Percentiles rank a stretch among this genome's conserved stretches.
Evolutionary conservation across 2,797 vertebrate species (phyloP).

Genomic region (Momotus momota): DNA sequence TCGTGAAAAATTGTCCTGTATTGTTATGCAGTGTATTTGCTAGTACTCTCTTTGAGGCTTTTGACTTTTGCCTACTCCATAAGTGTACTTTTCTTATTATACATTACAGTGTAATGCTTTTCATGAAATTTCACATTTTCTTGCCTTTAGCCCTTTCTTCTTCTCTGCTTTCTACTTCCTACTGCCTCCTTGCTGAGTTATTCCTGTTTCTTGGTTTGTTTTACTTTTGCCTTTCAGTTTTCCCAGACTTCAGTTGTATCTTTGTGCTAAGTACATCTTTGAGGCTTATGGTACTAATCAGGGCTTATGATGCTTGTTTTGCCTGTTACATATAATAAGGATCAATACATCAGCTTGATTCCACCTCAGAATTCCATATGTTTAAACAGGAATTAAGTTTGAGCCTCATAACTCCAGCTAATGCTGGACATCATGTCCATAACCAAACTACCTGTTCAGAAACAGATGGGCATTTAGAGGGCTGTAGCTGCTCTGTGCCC

Average conservation of each 20-base stretch:
- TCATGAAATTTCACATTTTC: neutral
- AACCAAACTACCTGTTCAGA: constrained; percentile 7
- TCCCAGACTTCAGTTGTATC: neutral
- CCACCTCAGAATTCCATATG: constrained; percentile 11
- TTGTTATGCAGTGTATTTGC: neutral
- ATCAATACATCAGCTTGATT: constrained; percentile 43
- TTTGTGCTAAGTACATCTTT: neutral
- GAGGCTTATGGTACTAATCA: neutral
- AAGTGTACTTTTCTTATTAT: neutral
- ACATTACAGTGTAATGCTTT: neutral
- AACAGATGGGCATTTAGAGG: neutral
- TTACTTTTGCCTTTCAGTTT: neutral
- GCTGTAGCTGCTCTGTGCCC: neutral
- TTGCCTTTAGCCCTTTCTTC: neutral
- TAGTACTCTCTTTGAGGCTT: neutral
- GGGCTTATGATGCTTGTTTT: constrained; percentile 28
- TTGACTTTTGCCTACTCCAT: neutral
- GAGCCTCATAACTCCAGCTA: constrained; percentile 37
- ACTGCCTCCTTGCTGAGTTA: neutral
- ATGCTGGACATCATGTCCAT: neutral
- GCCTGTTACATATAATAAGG: neutral
- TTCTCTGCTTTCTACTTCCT: neutral
- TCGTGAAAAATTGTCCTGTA: neutral
- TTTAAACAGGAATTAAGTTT: constrained; percentile 48
- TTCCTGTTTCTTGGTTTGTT: neutral